Conservation (phyloP, 2,797 vertebrate genomes). For the Tachyglossus aculeatus region DNA sequence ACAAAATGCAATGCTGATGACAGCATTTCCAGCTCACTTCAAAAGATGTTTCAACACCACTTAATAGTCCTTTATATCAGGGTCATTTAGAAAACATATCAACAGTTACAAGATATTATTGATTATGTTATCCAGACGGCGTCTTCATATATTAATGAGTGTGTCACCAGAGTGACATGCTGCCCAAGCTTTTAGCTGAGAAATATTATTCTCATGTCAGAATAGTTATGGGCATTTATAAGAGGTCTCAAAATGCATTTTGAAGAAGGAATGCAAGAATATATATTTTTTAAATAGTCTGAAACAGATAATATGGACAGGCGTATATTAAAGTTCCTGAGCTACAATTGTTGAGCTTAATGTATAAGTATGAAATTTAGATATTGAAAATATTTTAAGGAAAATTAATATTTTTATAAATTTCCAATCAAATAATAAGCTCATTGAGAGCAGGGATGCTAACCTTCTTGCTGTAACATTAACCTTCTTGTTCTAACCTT, state of each 20-base stretch:
- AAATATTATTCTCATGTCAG: neutral
- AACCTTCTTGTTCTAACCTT: no score
- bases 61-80: constrained; percentile 7
- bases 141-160: constrained; percentile 16
- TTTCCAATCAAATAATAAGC: no score
- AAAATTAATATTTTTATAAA: no score
- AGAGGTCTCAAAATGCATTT: neutral
- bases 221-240: neutral
- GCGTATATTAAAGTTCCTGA: no score
- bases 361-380: no score
- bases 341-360: no score
- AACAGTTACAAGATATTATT: neutral
- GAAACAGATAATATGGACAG: no score
- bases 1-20: neutral
- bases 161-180: neutral
- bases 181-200: neutral
- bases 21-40: constrained; percentile 2
- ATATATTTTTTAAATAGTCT: no score
- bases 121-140: constrained; percentile 16
- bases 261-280: neutral
- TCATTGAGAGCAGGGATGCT: no score
- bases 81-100: constrained; percentile 19
- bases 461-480: no score
- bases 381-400: no score
- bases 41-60: neutral